Conservation (phyloP, 2,888 invertebrate genomes). For the Pachliopta kotzebuea region DNA sequence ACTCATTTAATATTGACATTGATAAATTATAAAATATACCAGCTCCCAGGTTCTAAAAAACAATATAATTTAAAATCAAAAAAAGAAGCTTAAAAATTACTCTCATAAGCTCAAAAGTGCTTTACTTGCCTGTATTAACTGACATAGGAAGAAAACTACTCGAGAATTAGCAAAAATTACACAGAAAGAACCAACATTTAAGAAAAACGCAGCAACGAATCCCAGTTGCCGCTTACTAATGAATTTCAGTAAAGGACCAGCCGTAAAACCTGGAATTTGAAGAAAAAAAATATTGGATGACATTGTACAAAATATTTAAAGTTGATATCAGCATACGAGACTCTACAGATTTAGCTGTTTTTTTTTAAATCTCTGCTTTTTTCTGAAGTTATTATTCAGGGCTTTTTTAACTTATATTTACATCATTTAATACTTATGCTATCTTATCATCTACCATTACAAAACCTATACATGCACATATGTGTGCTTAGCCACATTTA, state of each 20-base stretch:
- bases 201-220: slow-evolving; percentile 39
- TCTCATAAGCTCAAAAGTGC: slow-evolving; percentile 20
- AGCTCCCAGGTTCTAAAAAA: slow-evolving; percentile 47
- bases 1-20: slow-evolving; percentile 49
- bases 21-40: slow-evolving; percentile 51
- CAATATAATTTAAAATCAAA: slow-evolving; percentile 1
- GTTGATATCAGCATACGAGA: too few relatives aligned
- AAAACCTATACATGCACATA: too few relatives aligned
- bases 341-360: too few relatives aligned
- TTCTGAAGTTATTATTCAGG: too few relatives aligned
- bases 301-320: too few relatives aligned
- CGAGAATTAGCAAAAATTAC: slow-evolving; percentile 46
- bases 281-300: neutral
- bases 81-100: slow-evolving; percentile 14
- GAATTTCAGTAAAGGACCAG: slow-evolving; percentile 46
- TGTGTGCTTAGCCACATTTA: too few relatives aligned
- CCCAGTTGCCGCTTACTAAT: slow-evolving; percentile 47
- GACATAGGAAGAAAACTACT: slow-evolving; percentile 45
- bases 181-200: slow-evolving; percentile 43
- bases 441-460: too few relatives aligned
- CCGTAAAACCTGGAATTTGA: slow-evolving; percentile 49
- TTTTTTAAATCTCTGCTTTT: too few relatives aligned
- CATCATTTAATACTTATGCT: too few relatives aligned
- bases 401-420: too few relatives aligned
- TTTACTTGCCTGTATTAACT: slow-evolving; percentile 49